Evolutionary conservation across 2,888 invertebrate species (phyloP).

Genomic region (Noctua fimbriata): DNA sequence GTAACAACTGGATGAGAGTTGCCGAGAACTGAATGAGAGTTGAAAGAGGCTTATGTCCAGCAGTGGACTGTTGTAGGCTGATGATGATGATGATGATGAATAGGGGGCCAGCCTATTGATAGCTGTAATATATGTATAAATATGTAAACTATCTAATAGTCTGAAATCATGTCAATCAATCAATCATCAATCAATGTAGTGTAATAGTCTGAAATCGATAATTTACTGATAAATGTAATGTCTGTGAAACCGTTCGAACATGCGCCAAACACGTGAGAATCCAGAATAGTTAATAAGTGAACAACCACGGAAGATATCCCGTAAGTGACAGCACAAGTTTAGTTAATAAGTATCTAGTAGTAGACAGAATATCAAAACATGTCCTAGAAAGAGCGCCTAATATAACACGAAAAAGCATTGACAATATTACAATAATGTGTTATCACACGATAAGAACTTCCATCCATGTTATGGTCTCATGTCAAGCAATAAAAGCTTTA

Average conservation of each 20-base stretch:
- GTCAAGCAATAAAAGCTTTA: constrained; percentile 60
- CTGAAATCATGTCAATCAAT: too few species aligned
- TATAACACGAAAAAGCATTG: constrained; percentile 67
- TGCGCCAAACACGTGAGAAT: constrained; percentile 13
- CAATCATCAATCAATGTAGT: too few species aligned
- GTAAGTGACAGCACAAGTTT: too few species aligned
- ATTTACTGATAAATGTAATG: background rate
- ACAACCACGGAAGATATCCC: too few species aligned
- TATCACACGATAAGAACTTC: constrained; percentile 72
- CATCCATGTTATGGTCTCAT: constrained; percentile 43
- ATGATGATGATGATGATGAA: too few species aligned
- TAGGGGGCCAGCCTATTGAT: too few species aligned
- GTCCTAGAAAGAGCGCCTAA: constrained; percentile 62
- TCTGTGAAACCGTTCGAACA: background rate
- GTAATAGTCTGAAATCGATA: background rate
- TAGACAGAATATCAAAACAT: constrained; percentile 18
- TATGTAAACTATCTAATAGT: too few species aligned
- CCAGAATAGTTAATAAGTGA: background rate
- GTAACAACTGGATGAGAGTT: too few species aligned
- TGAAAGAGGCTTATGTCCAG: too few species aligned
- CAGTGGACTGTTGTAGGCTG: too few species aligned
- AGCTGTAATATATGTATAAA: background rate
- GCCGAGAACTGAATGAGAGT: too few species aligned
- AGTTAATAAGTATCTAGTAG: background rate
- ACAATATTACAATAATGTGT: constrained; percentile 69